A percentile compares a stretch with the other conserved stretches of the same genome.
phyloP scores from a whole-genome alignment of 2,888 invertebrate species.

The Drosophila stalkeri region DNA sequence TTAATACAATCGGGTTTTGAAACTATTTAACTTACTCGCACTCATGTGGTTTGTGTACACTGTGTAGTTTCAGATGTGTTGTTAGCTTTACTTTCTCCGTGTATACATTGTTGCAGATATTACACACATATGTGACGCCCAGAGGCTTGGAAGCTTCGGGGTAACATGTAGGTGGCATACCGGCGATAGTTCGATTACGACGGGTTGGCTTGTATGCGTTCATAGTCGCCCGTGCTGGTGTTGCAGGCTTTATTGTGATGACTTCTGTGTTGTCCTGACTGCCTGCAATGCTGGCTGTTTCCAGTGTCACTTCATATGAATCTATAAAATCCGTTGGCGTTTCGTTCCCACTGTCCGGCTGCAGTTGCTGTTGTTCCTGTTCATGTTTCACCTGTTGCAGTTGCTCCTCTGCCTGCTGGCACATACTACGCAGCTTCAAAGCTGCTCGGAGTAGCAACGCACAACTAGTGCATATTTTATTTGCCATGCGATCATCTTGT shows the following conservation, averaged over 20 bases:
- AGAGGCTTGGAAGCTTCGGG: neutral
- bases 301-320: constrained; percentile 51
- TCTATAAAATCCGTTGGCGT: constrained; percentile 39
- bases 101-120: constrained; percentile 81
- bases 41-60: constrained; percentile 78
- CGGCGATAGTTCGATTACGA: constrained; percentile 6
- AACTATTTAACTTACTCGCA: constrained; percentile 78
- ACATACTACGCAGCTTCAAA: constrained; percentile 58
- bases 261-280: constrained; percentile 22
- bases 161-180: neutral
- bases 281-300: constrained; percentile 23
- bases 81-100: constrained; percentile 77
- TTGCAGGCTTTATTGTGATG: constrained; percentile 20
- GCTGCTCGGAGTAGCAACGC: constrained; percentile 62
- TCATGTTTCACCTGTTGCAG: constrained; percentile 22
- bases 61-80: constrained; percentile 80
- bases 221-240: neutral
- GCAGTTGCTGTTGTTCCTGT: constrained; percentile 13
- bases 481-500: constrained; percentile 44
- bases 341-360: constrained; percentile 31
- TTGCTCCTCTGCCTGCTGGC: constrained; percentile 54
- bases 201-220: neutral
- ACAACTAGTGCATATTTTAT: constrained; percentile 73
- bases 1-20: neutral
- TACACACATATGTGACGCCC: constrained; percentile 64